These are phyloP conservation scores for Cydia fagiglandana DNA, from an alignment of 1,140 invertebrate genomes.

Conservation along the genomic window DNA sequence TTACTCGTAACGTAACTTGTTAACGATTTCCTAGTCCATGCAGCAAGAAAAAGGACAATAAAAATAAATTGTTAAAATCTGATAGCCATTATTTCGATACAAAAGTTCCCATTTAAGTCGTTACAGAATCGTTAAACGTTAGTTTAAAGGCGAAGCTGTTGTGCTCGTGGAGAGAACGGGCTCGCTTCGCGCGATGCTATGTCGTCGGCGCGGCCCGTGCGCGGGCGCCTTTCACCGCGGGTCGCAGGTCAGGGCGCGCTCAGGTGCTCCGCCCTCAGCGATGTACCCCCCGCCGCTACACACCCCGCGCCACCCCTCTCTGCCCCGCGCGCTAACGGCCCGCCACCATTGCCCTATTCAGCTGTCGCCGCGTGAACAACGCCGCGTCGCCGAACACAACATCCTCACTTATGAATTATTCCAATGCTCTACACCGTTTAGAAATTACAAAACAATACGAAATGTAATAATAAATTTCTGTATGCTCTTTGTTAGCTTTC, in stretches of 20 bases:
- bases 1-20: not conserved
- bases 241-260: slow-evolving; percentile 77
- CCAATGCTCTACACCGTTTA: slow-evolving; percentile 60
- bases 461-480: slow-evolving; percentile 72
- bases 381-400: slow-evolving; percentile 66
- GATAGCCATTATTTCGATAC: slow-evolving; percentile 18
- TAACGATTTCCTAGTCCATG: slow-evolving; percentile 18
- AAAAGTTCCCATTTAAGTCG: slow-evolving; percentile 17
- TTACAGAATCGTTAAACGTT: slow-evolving; percentile 28
- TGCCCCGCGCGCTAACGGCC: slow-evolving; percentile 52
- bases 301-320: slow-evolving; percentile 35
- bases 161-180: slow-evolving; percentile 7
- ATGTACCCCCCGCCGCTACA: slow-evolving; percentile 40
- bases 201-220: slow-evolving; percentile 51
- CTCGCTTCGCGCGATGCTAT: slow-evolving; percentile 50
- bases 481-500: slow-evolving; percentile 64
- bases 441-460: slow-evolving; percentile 76
- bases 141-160: not conserved
- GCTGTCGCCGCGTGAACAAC: slow-evolving; percentile 67
- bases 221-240: slow-evolving; percentile 74
- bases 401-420: slow-evolving; percentile 72
- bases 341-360: slow-evolving; percentile 74
- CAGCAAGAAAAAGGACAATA: slow-evolving; percentile 24
- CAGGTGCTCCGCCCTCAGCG: slow-evolving; percentile 72
- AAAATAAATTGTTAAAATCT: slow-evolving; percentile 21